Base-by-base conservation (phyloP, 2,113 vertebrate species). In the Fregata magnificens region DNA sequence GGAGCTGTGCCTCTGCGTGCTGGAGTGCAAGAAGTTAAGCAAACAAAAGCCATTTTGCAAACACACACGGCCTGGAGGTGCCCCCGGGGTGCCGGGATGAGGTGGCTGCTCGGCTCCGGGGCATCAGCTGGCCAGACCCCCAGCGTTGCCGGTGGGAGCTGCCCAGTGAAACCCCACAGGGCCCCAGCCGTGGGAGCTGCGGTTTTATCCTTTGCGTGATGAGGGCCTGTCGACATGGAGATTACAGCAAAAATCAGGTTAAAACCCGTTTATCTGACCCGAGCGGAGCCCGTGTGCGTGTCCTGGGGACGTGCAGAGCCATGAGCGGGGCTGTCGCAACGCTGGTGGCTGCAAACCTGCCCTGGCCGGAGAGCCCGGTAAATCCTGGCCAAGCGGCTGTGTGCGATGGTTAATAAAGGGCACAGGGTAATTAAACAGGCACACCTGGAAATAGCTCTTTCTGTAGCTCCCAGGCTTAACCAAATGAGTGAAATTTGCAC, bases 391-490 rank as follows among this genome's bases (percentile, higher is more conserved):
- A 1, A 1, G 9, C 19, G 19, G 79, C 82, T 25, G 69, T 0
- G 3, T 28, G 29, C 1, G 6, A n/a, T 36, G 63, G 40, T 21
- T 83, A 53, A 87, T 24, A 11, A 82, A 85, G 85, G 32, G 32
- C 66, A 42, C 1, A 2, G 2, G 14, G 29, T 78, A 83, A 95
- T 92, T 93, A 77, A 77, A 86, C 18, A 45, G 40, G 72, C 32
- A 6, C 72, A 70, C 86, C 86, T 95, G 94, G 88, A 91, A 95
- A 92, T 3, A 58, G 91, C 72, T 92, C 80, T 84, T 92, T 95
- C 83, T 95, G 88, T 95, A 95, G 94, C 91, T 96, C 59, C 86
- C 91, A 95, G 96, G 94, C 88, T 95, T 92, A 95, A 88, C 83
- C 80, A 86, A 96, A 95, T 29, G 93, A 95, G 78, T 16, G 58